These are phyloP conservation scores for Leptodactylus fuscus DNA, from an alignment of 2,113 vertebrate species.

Conservation along the genomic window DNA sequence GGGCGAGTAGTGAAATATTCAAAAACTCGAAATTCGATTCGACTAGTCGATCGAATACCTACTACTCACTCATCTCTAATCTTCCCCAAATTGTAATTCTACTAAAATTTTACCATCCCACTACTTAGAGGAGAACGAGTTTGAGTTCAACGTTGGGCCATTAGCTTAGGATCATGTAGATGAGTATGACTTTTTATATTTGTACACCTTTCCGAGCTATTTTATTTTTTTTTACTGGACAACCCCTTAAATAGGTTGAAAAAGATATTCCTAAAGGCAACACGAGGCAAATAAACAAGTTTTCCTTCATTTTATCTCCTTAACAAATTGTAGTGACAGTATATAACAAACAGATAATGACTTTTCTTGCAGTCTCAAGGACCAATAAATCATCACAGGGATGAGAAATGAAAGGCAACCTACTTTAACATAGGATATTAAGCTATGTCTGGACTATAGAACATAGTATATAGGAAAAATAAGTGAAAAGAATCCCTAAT, in stretches of 20 bases:
- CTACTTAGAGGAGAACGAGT: no score
- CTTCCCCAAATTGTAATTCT: no score
- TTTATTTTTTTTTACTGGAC: no score
- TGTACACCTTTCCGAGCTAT: no score
- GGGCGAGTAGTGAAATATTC: no score
- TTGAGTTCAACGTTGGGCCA: no score
- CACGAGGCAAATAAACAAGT: not conserved
- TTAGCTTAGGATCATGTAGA: no score
- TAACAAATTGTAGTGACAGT: constrained; percentile 43
- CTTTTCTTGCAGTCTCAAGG: constrained; percentile 39
- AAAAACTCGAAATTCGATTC: no score
- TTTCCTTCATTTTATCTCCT: constrained; percentile 31
- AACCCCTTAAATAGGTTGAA: not conserved
- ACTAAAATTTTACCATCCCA: no score
- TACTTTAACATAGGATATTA: constrained; percentile 29
- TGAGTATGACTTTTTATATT: no score
- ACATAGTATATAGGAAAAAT: not conserved
- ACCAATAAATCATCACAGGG: constrained; percentile 34
- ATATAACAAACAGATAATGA: constrained; percentile 55
- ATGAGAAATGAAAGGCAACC: constrained; percentile 38
- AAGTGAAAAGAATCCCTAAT: not conserved
- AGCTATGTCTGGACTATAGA: not conserved
- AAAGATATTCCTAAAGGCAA: not conserved
- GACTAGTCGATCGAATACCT: no score
- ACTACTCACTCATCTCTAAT: no score